These are phyloP conservation scores for Tauraco hartlaubi DNA, from an alignment of 2,797 vertebrate species.

Conservation along the genomic window DNA sequence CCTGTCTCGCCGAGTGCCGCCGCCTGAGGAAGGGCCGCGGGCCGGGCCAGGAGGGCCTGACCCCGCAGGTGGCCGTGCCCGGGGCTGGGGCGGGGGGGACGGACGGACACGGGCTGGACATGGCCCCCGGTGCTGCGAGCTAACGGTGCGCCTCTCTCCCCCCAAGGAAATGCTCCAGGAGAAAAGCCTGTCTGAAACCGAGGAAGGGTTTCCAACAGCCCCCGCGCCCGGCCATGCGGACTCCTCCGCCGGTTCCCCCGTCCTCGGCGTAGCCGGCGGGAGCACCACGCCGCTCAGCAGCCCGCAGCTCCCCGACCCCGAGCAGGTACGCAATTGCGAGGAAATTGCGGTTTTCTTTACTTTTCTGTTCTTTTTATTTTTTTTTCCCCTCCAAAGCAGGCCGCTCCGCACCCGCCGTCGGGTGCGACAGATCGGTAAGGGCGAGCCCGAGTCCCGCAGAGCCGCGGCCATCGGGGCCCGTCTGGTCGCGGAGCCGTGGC, in stretches of 20 bases:
- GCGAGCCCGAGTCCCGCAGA: background rate
- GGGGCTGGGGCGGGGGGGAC: background rate
- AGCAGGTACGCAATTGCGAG: slow-evolving; percentile 84
- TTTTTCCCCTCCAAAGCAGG: background rate
- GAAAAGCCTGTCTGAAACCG: slow-evolving; percentile 91
- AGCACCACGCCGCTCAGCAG: slow-evolving; percentile 81
- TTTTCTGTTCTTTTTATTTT: background rate
- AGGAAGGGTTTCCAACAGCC: slow-evolving; percentile 87
- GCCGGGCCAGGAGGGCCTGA: background rate
- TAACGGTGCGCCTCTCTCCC: background rate
- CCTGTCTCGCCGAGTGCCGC: background rate
- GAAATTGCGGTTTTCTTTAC: accelerated
- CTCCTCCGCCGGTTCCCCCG: slow-evolving; percentile 82
- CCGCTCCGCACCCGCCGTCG: background rate
- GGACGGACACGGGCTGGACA: background rate
- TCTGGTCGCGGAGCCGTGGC: background rate
- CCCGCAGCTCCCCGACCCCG: slow-evolving; percentile 85
- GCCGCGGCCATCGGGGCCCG: background rate
- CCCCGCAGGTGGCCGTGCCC: background rate
- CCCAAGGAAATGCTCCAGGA: slow-evolving; percentile 96
- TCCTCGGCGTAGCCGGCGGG: slow-evolving; percentile 83
- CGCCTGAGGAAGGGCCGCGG: background rate
- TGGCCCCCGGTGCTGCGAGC: background rate
- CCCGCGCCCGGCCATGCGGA: slow-evolving; percentile 84
- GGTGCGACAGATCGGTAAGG: too few species aligned